Conservation (phyloP, 1,140 invertebrate genomes). For the Chrysomallon squamiferum region DNA sequence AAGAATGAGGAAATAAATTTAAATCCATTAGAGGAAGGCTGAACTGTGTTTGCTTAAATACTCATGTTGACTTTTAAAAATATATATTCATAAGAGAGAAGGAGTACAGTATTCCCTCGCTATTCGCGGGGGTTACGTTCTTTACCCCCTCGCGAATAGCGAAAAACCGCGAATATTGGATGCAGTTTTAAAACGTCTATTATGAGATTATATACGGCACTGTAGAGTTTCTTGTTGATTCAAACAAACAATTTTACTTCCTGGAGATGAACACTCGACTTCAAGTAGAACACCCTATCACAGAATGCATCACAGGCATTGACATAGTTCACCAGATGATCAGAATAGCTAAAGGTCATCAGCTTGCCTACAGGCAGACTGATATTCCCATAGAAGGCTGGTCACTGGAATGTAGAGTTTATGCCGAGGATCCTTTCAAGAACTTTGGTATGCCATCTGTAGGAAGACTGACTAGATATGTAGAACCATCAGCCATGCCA, state of each 20-base stretch:
- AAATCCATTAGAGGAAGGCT: too few relatives aligned
- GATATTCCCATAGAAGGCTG: slow-evolving; percentile 70
- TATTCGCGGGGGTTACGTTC: too few relatives aligned
- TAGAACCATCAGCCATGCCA: slow-evolving; percentile 65
- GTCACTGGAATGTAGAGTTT: slow-evolving; percentile 73
- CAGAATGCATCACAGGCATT: slow-evolving; percentile 74
- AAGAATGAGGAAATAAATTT: too few relatives aligned
- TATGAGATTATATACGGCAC: too few relatives aligned
- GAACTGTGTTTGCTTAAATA: too few relatives aligned
- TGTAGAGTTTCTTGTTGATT: slow-evolving; percentile 78
- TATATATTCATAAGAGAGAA: too few relatives aligned
- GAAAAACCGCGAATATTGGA: too few relatives aligned
- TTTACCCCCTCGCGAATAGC: too few relatives aligned
- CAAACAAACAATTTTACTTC: slow-evolving; percentile 76
- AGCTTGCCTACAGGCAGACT: slow-evolving; percentile 64
- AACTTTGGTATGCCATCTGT: slow-evolving; percentile 76
- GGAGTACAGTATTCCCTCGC: too few relatives aligned
- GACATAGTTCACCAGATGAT: slow-evolving; percentile 78
- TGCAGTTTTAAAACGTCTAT: too few relatives aligned
- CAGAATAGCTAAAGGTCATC: slow-evolving; percentile 70
- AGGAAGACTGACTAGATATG: slow-evolving; percentile 72
- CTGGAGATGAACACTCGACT: slow-evolving; percentile 81
- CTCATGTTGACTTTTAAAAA: too few relatives aligned
- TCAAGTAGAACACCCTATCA: slow-evolving; percentile 81
- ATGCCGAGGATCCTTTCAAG: slow-evolving; percentile 73